Conservation (phyloP, 2,797 vertebrate species). For the Hydrophis major region DNA sequence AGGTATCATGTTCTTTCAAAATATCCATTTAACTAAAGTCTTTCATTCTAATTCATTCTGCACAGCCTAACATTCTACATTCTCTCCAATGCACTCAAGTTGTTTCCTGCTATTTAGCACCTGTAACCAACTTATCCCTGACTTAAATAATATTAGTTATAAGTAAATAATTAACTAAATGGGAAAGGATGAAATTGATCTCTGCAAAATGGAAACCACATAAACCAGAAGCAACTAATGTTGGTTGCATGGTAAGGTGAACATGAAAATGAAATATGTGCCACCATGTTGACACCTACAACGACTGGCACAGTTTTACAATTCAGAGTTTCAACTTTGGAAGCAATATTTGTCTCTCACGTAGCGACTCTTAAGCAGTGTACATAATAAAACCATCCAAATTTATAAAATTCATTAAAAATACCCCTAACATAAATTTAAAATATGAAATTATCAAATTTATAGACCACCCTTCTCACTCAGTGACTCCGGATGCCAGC, state of each 20-base stretch:
- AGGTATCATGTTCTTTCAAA: constrained; percentile 22
- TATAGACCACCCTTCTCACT: not conserved
- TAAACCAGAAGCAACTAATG: too few species aligned
- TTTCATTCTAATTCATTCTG: constrained; percentile 29
- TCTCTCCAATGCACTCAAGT: constrained; percentile 17
- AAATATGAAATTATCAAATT: not conserved
- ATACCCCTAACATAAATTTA: not conserved
- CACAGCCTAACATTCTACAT: constrained; percentile 15
- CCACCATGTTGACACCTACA: too few species aligned
- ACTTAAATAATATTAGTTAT: not conserved
- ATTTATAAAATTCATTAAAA: not conserved
- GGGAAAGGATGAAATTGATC: not conserved
- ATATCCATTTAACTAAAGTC: not conserved
- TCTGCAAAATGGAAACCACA: not conserved
- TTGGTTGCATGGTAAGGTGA: not conserved
- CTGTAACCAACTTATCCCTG: constrained; percentile 1
- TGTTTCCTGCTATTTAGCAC: constrained; percentile 25
- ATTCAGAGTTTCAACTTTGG: not conserved
- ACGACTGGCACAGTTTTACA: not conserved
- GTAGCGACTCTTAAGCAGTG: not conserved
- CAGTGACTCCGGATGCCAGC: not conserved
- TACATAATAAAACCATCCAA: not conserved
- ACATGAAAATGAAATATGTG: not conserved
- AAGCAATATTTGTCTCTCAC: not conserved
- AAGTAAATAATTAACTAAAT: not conserved